Evolutionary conservation across 2,113 vertebrate species (phyloP), one percentile per base, ranked within the genome.

Genomic region (Syngnathus typhle): DNA sequence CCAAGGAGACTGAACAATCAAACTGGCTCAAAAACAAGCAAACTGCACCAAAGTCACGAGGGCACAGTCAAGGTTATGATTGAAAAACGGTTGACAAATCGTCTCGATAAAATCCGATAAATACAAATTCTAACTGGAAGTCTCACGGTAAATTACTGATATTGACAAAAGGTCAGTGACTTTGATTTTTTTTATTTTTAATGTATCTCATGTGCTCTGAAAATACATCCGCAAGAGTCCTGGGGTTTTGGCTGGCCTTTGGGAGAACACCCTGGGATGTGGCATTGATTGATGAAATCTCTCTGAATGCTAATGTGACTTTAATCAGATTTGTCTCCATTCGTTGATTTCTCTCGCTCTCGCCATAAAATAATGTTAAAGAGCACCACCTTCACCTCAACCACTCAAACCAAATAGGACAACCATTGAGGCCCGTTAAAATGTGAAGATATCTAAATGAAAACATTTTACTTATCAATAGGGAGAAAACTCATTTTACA

Each of bases 211-310:
- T 21, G 10, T 10, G 7, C 23, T 12, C 23, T 75, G 71, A 73
- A 82, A 85, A 82, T 77, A 77, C 77, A 72, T 65, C 32, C 63
- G 38, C 23, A 18, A 32, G 13, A 58, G 55, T 81, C 63, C 44
- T 77, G 47, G 38, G 47, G 61, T 1, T 1, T 37, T 1, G 6
- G 16, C 27, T 79, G 83, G 72, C 82, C 82, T 85, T 82, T 70
- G 65, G 56, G 44, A 71, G 36, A 59, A 46, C n/a, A 38, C 49
- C 65, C 60, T 41, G 27, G 60, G 64, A 65, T 32, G 6, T 21
- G 0, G 36, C 76, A 70, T 51, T 80, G 79, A 86, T 70, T 68
- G 68, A 88, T 84, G 79, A 76, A 54, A 71, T 72, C 73, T 65
- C 43, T 68, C 59, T 46, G 56, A 62, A 84, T 83, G 74, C 61